phyloP scores from a whole-genome alignment of 2,797 vertebrate genomes.

The Peromyscus attwateri region DNA sequence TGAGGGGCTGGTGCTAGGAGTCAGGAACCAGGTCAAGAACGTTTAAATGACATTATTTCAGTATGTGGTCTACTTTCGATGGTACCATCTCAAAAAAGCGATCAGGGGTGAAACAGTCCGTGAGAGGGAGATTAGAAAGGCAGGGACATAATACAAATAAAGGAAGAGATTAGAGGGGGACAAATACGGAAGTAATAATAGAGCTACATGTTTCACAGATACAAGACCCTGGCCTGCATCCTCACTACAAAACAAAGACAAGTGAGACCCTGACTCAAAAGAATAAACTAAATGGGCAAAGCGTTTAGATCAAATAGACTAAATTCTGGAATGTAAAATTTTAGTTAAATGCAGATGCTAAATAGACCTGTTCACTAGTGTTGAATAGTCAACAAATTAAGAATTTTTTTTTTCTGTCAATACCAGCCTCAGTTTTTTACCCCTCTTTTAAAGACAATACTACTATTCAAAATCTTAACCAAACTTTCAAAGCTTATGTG shows the following conservation, averaged over 20 bases:
- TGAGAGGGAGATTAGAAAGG: neutral
- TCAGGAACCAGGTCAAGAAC: slow-evolving; percentile 9
- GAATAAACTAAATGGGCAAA: neutral
- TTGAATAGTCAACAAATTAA: neutral
- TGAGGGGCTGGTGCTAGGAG: neutral
- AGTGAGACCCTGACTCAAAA: neutral
- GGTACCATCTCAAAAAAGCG: neutral
- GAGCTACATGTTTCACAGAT: neutral
- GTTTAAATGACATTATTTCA: slow-evolving; percentile 29
- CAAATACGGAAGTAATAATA: neutral
- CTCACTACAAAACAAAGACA: neutral
- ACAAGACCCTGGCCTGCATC: neutral
- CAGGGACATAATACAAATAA: neutral
- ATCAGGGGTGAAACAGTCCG: neutral
- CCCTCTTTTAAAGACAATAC: neutral
- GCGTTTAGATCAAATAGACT: neutral
- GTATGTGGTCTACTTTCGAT: neutral
- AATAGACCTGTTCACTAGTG: neutral
- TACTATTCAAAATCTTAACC: neutral
- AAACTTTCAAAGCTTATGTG: neutral
- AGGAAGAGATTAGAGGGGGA: neutral
- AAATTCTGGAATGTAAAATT: neutral
- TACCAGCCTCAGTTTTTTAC: neutral
- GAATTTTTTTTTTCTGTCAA: neutral
- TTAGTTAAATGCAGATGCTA: neutral